A percentile compares a stretch with the other conserved stretches of the same genome.
Conservation (phyloP, 2,797 vertebrate genomes). For the Anableps anableps region DNA sequence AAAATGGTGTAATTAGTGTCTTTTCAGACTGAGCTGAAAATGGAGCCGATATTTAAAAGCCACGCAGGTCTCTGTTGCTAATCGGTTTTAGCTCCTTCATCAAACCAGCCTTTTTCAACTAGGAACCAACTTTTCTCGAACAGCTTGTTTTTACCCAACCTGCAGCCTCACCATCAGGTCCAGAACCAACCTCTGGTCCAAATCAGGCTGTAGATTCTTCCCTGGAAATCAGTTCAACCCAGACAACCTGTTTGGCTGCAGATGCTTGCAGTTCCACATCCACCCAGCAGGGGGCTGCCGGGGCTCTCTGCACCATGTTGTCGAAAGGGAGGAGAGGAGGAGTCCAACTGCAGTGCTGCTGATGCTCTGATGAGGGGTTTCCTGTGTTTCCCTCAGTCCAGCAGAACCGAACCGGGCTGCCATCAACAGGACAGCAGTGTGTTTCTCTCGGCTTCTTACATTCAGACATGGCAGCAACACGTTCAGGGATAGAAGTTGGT, state of each 20-base stretch:
- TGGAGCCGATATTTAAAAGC: not conserved
- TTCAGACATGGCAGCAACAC: too few species aligned
- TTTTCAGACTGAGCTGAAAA: not conserved
- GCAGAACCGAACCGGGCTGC: too few species aligned
- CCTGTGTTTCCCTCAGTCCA: too few species aligned
- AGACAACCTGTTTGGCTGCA: not conserved
- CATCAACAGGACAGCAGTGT: too few species aligned
- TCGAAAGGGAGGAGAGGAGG: not conserved
- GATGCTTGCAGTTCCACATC: not conserved
- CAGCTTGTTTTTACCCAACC: not conserved
- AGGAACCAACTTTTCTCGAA: not conserved
- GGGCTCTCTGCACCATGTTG: not conserved
- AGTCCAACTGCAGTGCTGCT: not conserved
- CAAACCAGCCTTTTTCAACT: not conserved
- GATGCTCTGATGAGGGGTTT: not conserved
- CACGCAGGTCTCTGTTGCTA: too few species aligned
- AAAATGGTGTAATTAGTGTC: not conserved
- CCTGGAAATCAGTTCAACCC: not conserved
- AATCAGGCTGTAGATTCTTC: not conserved
- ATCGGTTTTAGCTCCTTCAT: not conserved
- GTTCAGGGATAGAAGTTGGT: too few species aligned
- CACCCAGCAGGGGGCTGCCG: conserved; percentile 11
- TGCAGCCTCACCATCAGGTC: not conserved
- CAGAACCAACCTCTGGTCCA: not conserved
- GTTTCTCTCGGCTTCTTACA: too few species aligned